Evolutionary conservation across 2,113 vertebrate species (phyloP), one percentile per base, ranked within the genome.

Genomic region (Peromyscus polionotus): DNA sequence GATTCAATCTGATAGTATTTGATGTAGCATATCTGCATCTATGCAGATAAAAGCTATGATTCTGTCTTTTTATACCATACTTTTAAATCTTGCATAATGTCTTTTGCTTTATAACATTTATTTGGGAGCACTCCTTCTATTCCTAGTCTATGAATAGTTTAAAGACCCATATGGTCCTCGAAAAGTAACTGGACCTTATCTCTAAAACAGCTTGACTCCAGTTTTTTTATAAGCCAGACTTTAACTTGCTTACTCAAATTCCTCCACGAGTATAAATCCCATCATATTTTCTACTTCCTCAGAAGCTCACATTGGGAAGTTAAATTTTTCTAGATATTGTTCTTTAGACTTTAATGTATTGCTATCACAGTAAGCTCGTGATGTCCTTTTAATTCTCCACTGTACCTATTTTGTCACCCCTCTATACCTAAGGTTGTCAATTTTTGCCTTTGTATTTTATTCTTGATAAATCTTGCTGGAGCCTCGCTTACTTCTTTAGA

Each of bases 291-390:
- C 59, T 65, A 31, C 59, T 85, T 85, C n/a, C 59, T 65, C 26
- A 65, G 24, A 65, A 85, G 20, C 57, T 59, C 22, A 65, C 65
- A 65, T 85, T 85, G 59, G 42, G 57, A 59, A 39, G 31, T 33
- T 45, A 19, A 10, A 20, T 67, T 65, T 86, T 28, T 12, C 26
- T 48, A 65, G 39, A 33, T 33, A 45, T 45, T 85, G 16, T 33
- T 42, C 84, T 67, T 96, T 95, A 90, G 48, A 45, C n/a, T 93
- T 90, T 87, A 39, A 88, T 59, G 45, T 51, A 91, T 87, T 92
- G 31, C 24, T 94, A 36, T 57, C 45, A 81, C 54, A 93, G 31
- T 5, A 63, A 61, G 68, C 28, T 68, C n/a, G 65, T 39, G 5
- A 57, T 73, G 39, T 81, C 73, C 77, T 73, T 24, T 67, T 24